Evolutionary conservation across 1,140 invertebrate species (phyloP).

Genomic region (Meloidogyne exigua): DNA sequence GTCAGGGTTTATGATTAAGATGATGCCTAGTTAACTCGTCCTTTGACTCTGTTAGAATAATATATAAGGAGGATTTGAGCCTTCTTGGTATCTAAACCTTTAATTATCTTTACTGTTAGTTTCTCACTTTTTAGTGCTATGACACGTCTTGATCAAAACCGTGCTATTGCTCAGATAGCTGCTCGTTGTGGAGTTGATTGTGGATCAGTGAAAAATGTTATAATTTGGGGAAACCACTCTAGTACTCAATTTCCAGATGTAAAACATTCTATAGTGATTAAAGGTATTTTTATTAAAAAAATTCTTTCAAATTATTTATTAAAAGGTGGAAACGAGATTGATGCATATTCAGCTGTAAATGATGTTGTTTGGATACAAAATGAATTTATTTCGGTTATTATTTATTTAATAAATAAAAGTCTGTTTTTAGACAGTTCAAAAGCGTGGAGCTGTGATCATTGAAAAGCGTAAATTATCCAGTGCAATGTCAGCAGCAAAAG

Average conservation of each 20-base stretch:
- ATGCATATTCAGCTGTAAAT: constrained; percentile 75
- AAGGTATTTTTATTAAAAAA: constrained; percentile 34
- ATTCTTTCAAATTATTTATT: not conserved
- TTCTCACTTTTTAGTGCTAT: constrained; percentile 72
- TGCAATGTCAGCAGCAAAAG: constrained; percentile 95
- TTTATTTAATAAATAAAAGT: not conserved
- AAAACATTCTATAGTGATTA: constrained; percentile 72
- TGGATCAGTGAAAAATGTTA: constrained; percentile 80
- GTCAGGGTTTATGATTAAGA: too few relatives aligned
- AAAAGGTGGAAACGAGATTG: constrained; percentile 46
- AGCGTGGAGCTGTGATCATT: constrained; percentile 93
- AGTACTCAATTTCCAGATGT: constrained; percentile 97
- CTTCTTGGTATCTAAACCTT: too few relatives aligned
- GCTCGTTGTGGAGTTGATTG: constrained; percentile 69
- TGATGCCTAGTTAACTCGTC: too few relatives aligned
- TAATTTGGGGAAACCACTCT: constrained; percentile 99
- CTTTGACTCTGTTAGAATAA: too few relatives aligned
- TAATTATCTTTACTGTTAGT: too few relatives aligned
- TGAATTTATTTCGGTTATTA: constrained; percentile 74
- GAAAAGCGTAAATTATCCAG: constrained; percentile 94
- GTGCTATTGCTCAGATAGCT: constrained; percentile 79
- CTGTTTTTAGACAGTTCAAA: constrained; percentile 80
- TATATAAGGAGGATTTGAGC: too few relatives aligned
- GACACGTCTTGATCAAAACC: constrained; percentile 96
- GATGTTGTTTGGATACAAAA: constrained; percentile 79